A percentile compares a stretch with the other conserved stretches of the same genome.
These are phyloP conservation scores for Meloidogyne hapla DNA, from an alignment of 1,140 invertebrate species.

Conservation along the genomic window DNA sequence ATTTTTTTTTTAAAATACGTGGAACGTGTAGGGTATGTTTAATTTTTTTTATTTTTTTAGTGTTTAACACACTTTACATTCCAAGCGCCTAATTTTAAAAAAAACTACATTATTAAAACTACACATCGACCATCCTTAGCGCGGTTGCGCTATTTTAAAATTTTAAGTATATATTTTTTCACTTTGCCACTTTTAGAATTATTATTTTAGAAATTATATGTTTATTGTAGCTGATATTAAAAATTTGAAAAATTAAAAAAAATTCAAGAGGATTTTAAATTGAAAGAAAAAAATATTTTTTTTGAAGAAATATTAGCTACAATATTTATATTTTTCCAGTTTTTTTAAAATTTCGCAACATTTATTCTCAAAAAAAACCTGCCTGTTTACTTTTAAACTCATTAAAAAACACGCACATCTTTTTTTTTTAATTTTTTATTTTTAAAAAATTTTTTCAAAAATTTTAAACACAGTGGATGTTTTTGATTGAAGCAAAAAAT, in stretches of 20 bases:
- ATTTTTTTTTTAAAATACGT: conserved; percentile 3
- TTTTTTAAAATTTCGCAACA: neutral
- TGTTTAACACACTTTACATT: conserved; percentile 2
- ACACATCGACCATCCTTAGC: neutral
- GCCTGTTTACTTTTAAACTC: neutral
- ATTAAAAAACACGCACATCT: neutral
- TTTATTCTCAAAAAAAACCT: neutral
- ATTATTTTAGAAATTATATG: neutral
- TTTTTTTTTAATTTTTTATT: neutral
- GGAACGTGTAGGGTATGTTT: too few relatives aligned
- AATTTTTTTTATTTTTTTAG: neutral
- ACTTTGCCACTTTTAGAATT: neutral
- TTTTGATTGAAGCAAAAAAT: too few relatives aligned
- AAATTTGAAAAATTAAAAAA: too few relatives aligned
- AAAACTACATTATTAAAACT: conserved; percentile 6
- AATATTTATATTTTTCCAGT: neutral
- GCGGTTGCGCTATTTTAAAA: neutral
- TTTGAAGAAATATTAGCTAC: neutral
- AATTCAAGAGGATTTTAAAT: too few relatives aligned
- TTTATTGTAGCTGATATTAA: too few relatives aligned
- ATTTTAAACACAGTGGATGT: too few relatives aligned
- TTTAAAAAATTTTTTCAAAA: neutral
- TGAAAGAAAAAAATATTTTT: too few relatives aligned
- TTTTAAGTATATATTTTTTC: neutral
- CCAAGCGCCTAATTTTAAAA: neutral